Conservation (phyloP, 2,888 invertebrate species). For the Eupelmus urozonus region DNA sequence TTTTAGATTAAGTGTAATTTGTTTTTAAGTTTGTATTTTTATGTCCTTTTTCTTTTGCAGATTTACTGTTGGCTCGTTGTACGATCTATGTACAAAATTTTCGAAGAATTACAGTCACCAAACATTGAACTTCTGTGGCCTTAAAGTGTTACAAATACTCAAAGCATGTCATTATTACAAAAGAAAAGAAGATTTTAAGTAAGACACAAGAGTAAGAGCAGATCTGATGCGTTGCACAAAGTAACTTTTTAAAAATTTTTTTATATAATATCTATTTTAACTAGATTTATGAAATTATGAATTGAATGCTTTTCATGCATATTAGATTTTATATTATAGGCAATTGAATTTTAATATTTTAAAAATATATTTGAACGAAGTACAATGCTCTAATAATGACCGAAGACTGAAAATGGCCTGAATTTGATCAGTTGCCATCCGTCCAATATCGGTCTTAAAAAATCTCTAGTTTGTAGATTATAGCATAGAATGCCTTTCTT, state of each 20-base stretch:
- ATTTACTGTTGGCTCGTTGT: conserved; percentile 93
- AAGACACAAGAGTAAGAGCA: neutral
- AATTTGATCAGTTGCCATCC: conserved; percentile 63
- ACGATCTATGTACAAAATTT: conserved; percentile 89
- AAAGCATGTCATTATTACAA: neutral
- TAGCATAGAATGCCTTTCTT: neutral
- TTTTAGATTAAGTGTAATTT: neutral
- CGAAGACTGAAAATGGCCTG: conserved; percentile 70
- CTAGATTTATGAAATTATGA: neutral
- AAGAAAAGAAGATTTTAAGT: neutral
- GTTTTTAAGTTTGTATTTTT: conserved; percentile 35
- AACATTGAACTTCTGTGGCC: conserved; percentile 89
- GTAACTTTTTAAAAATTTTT: no score
- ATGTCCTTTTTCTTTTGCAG: conserved; percentile 79
- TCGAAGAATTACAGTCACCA: conserved; percentile 89
- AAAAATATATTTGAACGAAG: conserved; percentile 15
- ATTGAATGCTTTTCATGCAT: neutral
- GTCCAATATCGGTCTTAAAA: conserved; percentile 68
- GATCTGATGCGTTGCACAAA: no score
- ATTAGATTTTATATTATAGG: neutral
- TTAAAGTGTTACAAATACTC: conserved; percentile 68
- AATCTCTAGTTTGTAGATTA: conserved; percentile 8
- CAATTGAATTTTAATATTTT: conserved; percentile 16
- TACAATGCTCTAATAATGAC: conserved; percentile 53
- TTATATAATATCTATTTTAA: no score